These are phyloP conservation scores for Karalla daura DNA, from an alignment of 2,797 vertebrate species.

Conservation along the genomic window DNA sequence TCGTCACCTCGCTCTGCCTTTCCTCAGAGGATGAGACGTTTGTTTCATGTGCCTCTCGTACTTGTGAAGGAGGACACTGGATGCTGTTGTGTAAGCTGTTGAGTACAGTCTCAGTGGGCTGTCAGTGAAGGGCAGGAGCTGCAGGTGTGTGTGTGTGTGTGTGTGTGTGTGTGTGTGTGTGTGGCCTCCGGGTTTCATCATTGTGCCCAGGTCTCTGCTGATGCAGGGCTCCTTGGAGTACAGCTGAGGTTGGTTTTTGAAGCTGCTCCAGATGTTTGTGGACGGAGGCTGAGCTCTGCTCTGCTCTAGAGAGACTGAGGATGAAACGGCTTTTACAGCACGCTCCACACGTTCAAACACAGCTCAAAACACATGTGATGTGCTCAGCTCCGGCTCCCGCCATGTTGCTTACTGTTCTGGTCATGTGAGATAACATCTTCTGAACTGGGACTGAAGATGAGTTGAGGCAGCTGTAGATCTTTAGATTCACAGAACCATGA, in stretches of 20 bases:
- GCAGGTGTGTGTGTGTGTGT: slow-evolving; percentile 7
- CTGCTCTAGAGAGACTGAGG: too few relatives aligned
- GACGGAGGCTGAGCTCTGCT: not conserved
- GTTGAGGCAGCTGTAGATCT: too few relatives aligned
- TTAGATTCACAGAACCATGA: too few relatives aligned
- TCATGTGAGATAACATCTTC: too few relatives aligned
- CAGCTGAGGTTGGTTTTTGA: not conserved
- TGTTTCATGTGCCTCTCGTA: slow-evolving; percentile 45
- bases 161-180: not conserved
- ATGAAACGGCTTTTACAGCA: too few relatives aligned
- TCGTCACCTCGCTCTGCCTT: slow-evolving; percentile 39
- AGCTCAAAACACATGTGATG: too few relatives aligned
- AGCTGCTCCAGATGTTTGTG: not conserved
- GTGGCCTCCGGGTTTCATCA: not conserved
- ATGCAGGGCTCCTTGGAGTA: not conserved
- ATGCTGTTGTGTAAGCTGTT: slow-evolving; percentile 9
- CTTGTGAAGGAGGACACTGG: slow-evolving; percentile 23
- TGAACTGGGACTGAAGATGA: too few relatives aligned
- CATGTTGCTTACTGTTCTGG: too few relatives aligned
- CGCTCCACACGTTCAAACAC: too few relatives aligned
- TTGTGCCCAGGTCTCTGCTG: not conserved
- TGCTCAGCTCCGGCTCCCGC: too few relatives aligned
- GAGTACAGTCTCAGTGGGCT: slow-evolving; percentile 19
- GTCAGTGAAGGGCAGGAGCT: not conserved
- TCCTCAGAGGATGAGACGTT: slow-evolving; percentile 41